Conservation (phyloP, 2,113 vertebrate species). For the Pionites leucogaster region DNA sequence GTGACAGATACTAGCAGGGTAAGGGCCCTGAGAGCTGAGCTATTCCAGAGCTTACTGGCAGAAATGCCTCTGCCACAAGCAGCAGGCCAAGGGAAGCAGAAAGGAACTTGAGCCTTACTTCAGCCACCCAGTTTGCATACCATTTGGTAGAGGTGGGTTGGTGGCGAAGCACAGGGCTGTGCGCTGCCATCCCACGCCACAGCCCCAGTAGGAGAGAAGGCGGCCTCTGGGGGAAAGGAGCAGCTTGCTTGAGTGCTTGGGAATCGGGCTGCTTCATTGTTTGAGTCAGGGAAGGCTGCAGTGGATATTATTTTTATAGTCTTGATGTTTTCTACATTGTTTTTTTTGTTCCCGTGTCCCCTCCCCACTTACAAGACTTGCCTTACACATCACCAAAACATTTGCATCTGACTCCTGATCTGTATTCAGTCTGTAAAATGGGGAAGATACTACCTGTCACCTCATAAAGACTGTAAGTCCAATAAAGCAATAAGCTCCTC, state of each 20-base stretch:
- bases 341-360: neutral
- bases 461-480: neutral
- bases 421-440: neutral
- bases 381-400: rapidly evolving
- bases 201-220: neutral
- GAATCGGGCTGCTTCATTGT: neutral
- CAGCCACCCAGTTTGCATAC: neutral
- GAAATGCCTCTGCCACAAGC: neutral
- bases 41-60: neutral
- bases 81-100: neutral
- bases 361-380: neutral
- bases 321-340: neutral
- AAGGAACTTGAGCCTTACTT: neutral
- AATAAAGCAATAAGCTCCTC: neutral
- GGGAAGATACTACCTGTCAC: neutral
- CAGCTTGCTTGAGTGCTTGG: neutral
- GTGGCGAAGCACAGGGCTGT: neutral
- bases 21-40: neutral
- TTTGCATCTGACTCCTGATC: neutral
- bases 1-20: neutral
- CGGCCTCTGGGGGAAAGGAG: neutral
- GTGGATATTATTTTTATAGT: neutral
- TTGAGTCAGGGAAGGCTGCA: neutral
- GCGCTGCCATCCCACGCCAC: neutral
- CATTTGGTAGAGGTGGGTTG: rapidly evolving